Evolutionary conservation across 2,888 invertebrate genomes (phyloP).

Genomic region (Gymnosoma rotundatum): DNA sequence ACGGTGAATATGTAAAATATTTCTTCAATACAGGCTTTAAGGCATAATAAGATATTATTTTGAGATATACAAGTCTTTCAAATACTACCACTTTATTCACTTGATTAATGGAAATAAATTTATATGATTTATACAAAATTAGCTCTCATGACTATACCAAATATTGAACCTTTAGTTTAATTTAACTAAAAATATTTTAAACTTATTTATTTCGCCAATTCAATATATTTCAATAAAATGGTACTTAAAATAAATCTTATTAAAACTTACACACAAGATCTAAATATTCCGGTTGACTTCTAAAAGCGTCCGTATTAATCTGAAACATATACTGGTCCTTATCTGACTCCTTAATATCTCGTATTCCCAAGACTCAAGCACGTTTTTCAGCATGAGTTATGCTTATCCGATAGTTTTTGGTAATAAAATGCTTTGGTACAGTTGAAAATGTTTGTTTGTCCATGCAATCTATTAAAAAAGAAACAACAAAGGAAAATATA

Average conservation of each 20-base stretch:
- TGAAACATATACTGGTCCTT: slow-evolving; percentile 87
- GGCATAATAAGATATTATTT: too few species aligned
- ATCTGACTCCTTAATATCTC: slow-evolving; percentile 90
- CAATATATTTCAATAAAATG: too few species aligned
- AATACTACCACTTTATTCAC: too few species aligned
- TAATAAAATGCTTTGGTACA: slow-evolving; percentile 94
- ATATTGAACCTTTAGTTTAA: too few species aligned
- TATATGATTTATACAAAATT: too few species aligned
- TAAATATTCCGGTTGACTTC: slow-evolving; percentile 90
- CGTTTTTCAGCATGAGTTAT: slow-evolving; percentile 90
- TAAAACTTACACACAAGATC: slow-evolving; percentile 91
- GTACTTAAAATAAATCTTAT: not conserved
- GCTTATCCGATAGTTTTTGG: slow-evolving; percentile 93
- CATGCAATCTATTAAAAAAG: slow-evolving; percentile 90
- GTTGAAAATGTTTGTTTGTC: slow-evolving; percentile 93
- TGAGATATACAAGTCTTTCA: too few species aligned
- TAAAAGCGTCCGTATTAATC: slow-evolving; percentile 83
- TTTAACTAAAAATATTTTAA: too few species aligned
- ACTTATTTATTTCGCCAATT: too few species aligned
- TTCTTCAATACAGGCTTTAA: too few species aligned
- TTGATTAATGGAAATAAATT: too few species aligned
- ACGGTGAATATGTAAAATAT: too few species aligned
- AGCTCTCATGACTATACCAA: too few species aligned
- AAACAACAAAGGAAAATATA: not conserved
- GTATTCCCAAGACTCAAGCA: slow-evolving; percentile 91